Evolutionary conservation across 2,888 invertebrate genomes (phyloP).

Genomic region (Alloplasta piceator): DNA sequence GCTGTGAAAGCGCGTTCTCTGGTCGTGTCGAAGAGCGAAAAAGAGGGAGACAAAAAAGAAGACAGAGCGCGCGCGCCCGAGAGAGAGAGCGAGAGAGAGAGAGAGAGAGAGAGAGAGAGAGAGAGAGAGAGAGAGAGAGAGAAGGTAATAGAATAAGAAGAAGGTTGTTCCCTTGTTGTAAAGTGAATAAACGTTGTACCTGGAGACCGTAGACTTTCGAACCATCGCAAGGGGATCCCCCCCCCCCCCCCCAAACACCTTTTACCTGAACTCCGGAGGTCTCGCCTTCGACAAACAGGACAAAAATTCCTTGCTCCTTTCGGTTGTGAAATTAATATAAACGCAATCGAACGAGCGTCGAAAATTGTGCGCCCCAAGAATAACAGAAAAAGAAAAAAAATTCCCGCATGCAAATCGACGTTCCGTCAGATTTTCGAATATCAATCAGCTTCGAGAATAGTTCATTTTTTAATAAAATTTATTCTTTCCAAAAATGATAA

Average conservation of each 20-base stretch:
- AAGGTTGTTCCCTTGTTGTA: slow-evolving; percentile 12
- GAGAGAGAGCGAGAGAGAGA: slow-evolving; percentile 24
- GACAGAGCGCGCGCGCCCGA: no score
- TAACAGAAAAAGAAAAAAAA: neutral
- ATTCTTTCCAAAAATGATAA: no score
- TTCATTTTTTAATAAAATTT: no score
- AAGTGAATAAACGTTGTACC: slow-evolving; percentile 52
- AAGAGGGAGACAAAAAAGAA: no score
- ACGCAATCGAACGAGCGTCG: neutral
- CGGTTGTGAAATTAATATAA: neutral
- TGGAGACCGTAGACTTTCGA: slow-evolving; percentile 44
- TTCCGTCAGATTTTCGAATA: no score
- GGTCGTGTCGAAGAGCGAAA: slow-evolving; percentile 20
- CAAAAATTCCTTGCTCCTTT: slow-evolving; percentile 34
- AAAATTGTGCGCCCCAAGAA: neutral
- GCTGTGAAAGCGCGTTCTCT: slow-evolving; percentile 51
- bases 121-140: no score
- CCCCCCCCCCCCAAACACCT: slow-evolving; percentile 33
- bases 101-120: no score
- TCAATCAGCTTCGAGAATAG: no score
- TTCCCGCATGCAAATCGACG: no score
- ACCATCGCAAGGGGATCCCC: slow-evolving; percentile 21
- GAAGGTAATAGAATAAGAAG: no score
- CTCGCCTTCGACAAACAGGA: slow-evolving; percentile 41
- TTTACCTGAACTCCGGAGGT: slow-evolving; percentile 45